Conservation (phyloP, 2,888 invertebrate species). For the Perizoma flavofasciatum region DNA sequence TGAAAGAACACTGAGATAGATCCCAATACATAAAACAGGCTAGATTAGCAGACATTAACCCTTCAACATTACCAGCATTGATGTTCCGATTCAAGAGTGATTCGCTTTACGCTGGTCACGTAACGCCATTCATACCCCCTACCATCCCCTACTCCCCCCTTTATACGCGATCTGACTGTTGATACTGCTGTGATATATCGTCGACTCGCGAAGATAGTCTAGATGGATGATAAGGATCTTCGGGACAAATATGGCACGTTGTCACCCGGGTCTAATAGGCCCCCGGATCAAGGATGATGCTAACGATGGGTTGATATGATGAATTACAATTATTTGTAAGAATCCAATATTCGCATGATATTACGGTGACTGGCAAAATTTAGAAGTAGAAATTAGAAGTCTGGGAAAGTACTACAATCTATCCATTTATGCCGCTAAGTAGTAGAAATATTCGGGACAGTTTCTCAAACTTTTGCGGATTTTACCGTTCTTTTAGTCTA, state of each 20-base stretch:
- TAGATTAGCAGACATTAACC: conserved; percentile 39
- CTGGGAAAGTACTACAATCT: no score
- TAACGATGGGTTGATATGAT: not conserved
- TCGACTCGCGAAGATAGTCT: conserved; percentile 37
- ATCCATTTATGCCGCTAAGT: no score
- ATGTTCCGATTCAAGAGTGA: conserved; percentile 40
- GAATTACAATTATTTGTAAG: no score
- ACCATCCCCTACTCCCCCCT: conserved; percentile 2
- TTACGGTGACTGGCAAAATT: no score
- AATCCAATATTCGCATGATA: no score
- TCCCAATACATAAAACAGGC: conserved; percentile 28
- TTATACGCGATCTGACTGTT: conserved; percentile 49
- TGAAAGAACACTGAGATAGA: conserved; percentile 1
- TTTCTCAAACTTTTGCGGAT: no score
- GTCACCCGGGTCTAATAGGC: conserved; percentile 20
- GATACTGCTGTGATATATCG: conserved; percentile 49
- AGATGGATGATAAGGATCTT: conserved; percentile 40
- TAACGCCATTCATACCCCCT: conserved; percentile 48
- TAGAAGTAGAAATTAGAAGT: no score
- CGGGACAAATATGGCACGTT: conserved; percentile 34
- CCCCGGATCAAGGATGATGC: conserved; percentile 6
- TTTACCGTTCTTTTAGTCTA: no score
- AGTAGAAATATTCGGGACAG: no score
- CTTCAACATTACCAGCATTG: conserved; percentile 33
- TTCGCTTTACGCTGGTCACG: conserved; percentile 50